phyloP scores from a whole-genome alignment of 1,140 invertebrate species.

The Pseudomyrmex sp. region DNA sequence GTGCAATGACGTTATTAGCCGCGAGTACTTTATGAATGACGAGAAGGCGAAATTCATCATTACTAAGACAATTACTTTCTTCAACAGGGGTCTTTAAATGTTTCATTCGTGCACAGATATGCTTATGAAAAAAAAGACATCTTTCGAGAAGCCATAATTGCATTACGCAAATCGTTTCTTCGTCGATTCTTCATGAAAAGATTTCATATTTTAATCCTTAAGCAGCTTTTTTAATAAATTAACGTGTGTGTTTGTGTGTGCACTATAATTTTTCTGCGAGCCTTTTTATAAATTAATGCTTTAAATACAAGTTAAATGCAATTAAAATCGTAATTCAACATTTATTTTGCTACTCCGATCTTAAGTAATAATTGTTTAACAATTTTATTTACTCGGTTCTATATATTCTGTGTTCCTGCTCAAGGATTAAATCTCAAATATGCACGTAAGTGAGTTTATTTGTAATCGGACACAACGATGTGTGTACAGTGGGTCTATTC shows the following conservation, averaged over 20 bases:
- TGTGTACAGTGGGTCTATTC: not conserved
- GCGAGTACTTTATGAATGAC: slow-evolving; percentile 41
- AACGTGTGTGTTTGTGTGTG: not conserved
- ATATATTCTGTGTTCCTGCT: slow-evolving; percentile 1
- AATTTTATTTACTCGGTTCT: not conserved
- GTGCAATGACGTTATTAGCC: slow-evolving; percentile 42
- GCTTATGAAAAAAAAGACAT: slow-evolving; percentile 31
- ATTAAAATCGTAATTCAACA: not conserved
- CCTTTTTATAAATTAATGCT: not conserved
- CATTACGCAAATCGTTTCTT: not conserved
- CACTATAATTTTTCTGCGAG: slow-evolving; percentile 9
- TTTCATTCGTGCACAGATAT: slow-evolving; percentile 58
- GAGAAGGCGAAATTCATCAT: slow-evolving; percentile 50
- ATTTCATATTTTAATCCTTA: slow-evolving; percentile 44
- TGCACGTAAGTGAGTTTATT: slow-evolving; percentile 28
- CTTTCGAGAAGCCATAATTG: slow-evolving; percentile 13
- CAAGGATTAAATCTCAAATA: slow-evolving; percentile 38
- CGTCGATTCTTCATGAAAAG: slow-evolving; percentile 8
- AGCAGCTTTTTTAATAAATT: slow-evolving; percentile 13
- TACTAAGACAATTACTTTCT: slow-evolving; percentile 61
- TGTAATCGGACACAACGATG: slow-evolving; percentile 36
- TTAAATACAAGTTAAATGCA: no score
- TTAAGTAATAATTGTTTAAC: slow-evolving; percentile 23
- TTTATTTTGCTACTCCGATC: not conserved
- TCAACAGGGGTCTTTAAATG: slow-evolving; percentile 47